Conservation (phyloP, 1,140 invertebrate genomes). For the Brachystomella parvula region DNA sequence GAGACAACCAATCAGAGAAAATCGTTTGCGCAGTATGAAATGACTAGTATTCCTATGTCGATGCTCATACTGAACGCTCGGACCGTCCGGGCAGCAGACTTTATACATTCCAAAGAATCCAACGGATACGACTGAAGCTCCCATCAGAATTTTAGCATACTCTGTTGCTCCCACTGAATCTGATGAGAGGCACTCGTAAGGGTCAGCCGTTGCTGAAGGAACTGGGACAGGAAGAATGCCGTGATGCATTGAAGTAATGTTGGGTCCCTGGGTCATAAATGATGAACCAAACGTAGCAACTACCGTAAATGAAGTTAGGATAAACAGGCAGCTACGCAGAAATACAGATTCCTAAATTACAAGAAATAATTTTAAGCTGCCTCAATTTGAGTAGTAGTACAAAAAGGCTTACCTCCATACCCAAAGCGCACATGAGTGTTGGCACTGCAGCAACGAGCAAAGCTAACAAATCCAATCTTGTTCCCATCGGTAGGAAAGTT, state of each 20-base stretch:
- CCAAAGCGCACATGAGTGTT: slow-evolving; percentile 60
- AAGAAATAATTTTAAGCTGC: not conserved
- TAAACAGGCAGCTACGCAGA: not conserved
- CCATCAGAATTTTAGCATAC: slow-evolving; percentile 27
- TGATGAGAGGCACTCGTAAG: not conserved
- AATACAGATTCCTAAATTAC: not conserved
- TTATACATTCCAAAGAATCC: slow-evolving; percentile 36
- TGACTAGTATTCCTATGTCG: slow-evolving; percentile 32
- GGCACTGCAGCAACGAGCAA: slow-evolving; percentile 57
- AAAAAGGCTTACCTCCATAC: slow-evolving; percentile 50
- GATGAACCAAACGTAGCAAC: not conserved
- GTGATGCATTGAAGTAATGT: not conserved
- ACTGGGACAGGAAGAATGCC: not conserved
- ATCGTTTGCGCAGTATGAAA: slow-evolving; percentile 33
- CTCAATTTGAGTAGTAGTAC: not conserved
- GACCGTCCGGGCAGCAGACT: slow-evolving; percentile 31
- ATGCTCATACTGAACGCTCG: slow-evolving; percentile 10
- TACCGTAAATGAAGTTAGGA: not conserved
- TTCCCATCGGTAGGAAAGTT: slow-evolving; percentile 45
- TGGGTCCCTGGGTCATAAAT: not conserved
- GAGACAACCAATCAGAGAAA: slow-evolving; percentile 34
- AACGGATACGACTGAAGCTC: slow-evolving; percentile 31
- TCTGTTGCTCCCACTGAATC: not conserved
- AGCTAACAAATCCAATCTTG: slow-evolving; percentile 61
- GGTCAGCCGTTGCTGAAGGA: not conserved